These are phyloP conservation scores for Cerastis leucographa DNA, from an alignment of 2,888 invertebrate species.

Conservation along the genomic window DNA sequence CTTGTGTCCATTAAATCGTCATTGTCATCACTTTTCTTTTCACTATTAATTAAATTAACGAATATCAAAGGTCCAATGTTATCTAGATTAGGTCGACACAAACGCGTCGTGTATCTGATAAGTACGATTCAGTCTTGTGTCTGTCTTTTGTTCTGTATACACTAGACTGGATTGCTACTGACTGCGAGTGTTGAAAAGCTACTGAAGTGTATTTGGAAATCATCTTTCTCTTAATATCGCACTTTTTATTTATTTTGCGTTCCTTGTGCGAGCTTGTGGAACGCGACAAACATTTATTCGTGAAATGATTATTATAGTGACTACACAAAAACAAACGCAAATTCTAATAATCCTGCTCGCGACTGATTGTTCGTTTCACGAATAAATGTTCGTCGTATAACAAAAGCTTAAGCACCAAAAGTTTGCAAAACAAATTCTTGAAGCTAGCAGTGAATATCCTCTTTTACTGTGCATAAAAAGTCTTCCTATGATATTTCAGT, in stretches of 20 bases:
- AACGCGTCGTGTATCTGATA: neutral
- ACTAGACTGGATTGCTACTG: neutral
- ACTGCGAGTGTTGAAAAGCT: neutral
- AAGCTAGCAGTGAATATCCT: neutral
- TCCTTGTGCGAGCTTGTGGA: neutral
- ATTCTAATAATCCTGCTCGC: neutral
- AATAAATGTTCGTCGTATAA: neutral
- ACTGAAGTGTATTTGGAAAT: neutral
- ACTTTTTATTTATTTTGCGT: neutral
- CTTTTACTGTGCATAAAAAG: neutral
- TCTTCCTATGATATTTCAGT: constrained; percentile 7
- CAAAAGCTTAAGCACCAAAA: neutral
- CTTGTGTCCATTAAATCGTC: neutral
- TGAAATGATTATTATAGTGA: neutral
- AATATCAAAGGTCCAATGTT: neutral
- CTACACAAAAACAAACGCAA: neutral
- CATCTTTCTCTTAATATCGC: neutral
- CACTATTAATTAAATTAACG: neutral
- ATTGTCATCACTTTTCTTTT: neutral
- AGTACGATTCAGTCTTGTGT: neutral
- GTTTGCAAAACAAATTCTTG: neutral
- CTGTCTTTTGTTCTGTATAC: constrained; percentile 5
- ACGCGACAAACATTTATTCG: neutral
- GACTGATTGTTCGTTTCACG: neutral
- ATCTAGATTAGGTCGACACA: neutral